Evolutionary conservation across 2,888 invertebrate genomes (phyloP).

Genomic region (Spisula solida): DNA sequence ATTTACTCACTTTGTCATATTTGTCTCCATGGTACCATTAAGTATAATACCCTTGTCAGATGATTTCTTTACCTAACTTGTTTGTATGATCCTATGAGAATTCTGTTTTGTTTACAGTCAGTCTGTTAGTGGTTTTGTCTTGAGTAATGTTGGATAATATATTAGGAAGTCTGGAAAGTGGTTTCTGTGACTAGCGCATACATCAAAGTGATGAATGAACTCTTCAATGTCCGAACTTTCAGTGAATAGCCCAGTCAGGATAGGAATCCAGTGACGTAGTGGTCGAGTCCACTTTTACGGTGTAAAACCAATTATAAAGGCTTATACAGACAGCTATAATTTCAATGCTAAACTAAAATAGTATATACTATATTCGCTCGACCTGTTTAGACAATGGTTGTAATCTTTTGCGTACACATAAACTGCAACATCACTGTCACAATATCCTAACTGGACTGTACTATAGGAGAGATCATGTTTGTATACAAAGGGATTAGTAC

Average conservation of each 20-base stretch:
- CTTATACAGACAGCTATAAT: too few relatives aligned
- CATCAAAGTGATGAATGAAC: background rate
- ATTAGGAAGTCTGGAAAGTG: background rate
- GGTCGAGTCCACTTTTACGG: too few relatives aligned
- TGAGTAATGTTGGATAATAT: background rate
- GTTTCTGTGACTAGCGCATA: conserved; percentile 11
- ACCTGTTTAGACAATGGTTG: too few relatives aligned
- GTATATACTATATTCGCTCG: too few relatives aligned
- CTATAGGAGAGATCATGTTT: too few relatives aligned
- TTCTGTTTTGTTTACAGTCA: background rate
- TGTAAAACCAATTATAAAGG: too few relatives aligned
- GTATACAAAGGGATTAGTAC: too few relatives aligned
- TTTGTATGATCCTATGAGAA: background rate
- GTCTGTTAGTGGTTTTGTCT: background rate
- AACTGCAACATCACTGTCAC: too few relatives aligned
- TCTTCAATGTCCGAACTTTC: background rate
- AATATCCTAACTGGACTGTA: too few relatives aligned
- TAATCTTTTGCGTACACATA: too few relatives aligned
- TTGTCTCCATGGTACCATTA: background rate
- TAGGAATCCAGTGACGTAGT: too few relatives aligned
- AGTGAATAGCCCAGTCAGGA: background rate
- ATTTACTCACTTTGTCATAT: background rate
- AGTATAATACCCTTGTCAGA: background rate
- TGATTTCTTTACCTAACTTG: background rate
- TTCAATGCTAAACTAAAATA: too few relatives aligned